A percentile compares a stretch with the other conserved stretches of the same genome.
Conservation (phyloP, 2,888 invertebrate species). For the Euzetes globulus region DNA sequence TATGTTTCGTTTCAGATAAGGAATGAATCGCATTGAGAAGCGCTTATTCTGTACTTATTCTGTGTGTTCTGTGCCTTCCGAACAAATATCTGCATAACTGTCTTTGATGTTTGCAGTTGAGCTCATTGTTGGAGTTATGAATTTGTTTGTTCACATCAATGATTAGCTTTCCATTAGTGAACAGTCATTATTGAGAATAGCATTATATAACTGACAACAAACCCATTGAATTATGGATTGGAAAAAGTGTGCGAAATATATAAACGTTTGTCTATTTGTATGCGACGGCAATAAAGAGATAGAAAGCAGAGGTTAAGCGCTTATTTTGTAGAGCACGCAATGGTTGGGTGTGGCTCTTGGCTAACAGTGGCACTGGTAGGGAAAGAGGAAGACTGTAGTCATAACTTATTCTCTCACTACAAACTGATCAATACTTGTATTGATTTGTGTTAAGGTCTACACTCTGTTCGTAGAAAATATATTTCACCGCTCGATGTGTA, state of each 20-base stretch:
- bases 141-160: slow-evolving; percentile 20
- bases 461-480: not conserved
- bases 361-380: slow-evolving; percentile 27
- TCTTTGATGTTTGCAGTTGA: not conserved
- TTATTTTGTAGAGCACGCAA: slow-evolving; percentile 25
- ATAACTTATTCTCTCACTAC: slow-evolving; percentile 6
- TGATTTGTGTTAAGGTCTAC: slow-evolving; percentile 1
- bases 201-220: not conserved
- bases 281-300: not conserved
- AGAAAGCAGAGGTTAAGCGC: slow-evolving; percentile 22
- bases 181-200: not conserved
- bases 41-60: not conserved
- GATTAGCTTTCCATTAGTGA: slow-evolving; percentile 19
- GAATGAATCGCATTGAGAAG: not conserved
- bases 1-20: slow-evolving; percentile 13
- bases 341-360: slow-evolving; percentile 24
- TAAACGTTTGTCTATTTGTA: slow-evolving; percentile 18
- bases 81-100: not conserved
- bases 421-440: slow-evolving; percentile 13
- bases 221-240: not conserved
- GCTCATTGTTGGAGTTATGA: slow-evolving; percentile 18
- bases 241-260: slow-evolving; percentile 12
- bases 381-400: slow-evolving; percentile 12
- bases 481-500: not conserved
- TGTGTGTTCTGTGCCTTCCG: too few species aligned